Evolutionary conservation across 2,113 vertebrate genomes (phyloP).

Genomic region (Myrmophylax atrothorax): DNA sequence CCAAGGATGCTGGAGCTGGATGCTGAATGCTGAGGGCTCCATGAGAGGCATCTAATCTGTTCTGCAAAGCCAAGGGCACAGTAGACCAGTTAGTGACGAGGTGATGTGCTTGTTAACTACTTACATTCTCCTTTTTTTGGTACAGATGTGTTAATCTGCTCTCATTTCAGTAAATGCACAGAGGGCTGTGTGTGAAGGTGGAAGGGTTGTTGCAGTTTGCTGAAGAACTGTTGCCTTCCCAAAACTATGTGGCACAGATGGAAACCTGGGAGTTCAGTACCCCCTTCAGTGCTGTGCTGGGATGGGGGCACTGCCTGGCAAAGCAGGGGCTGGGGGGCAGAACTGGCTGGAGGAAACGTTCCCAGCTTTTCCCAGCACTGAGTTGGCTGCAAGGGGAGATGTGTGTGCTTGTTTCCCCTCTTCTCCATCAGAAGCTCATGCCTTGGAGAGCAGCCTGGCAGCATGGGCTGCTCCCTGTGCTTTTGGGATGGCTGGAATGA

Average conservation of each 20-base stretch:
- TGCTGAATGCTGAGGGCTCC: background rate
- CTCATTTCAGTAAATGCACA: background rate
- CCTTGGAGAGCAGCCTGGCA: background rate
- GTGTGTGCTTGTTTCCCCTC: background rate
- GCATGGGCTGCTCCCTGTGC: background rate
- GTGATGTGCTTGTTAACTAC: background rate
- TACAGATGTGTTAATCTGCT: background rate
- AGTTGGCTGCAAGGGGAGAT: background rate
- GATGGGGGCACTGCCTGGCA: background rate
- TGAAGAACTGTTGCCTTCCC: background rate
- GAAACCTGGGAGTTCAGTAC: background rate
- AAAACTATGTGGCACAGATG: background rate
- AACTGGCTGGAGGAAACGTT: background rate
- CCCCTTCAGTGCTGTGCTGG: background rate
- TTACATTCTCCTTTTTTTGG: rapidly evolving
- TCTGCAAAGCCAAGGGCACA: background rate
- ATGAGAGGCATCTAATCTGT: background rate
- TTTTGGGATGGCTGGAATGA: background rate
- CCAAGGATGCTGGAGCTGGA: background rate
- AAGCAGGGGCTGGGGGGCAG: background rate
- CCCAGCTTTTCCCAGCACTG: background rate
- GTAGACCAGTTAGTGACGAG: background rate
- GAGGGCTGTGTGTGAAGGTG: rapidly evolving
- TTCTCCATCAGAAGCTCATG: background rate
- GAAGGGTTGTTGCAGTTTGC: background rate